Evolutionary conservation across 2,797 vertebrate species (phyloP), one percentile per base, ranked within the genome.

Genomic region (Anguilla megastoma): DNA sequence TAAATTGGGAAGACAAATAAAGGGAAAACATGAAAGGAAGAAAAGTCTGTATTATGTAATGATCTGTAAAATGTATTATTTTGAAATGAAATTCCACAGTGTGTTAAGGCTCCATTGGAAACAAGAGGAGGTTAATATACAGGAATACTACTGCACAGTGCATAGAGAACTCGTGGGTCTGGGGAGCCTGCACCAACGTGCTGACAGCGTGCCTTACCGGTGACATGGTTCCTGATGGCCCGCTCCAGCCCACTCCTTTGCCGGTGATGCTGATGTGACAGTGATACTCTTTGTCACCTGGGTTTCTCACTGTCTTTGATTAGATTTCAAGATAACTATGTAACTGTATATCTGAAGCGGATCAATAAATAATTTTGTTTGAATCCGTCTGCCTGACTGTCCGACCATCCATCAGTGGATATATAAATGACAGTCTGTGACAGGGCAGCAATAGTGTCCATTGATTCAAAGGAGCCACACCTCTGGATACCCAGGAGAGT

Each of bases 331-430:
- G 45, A 30, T 30, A 27, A 84, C 52, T 33, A 6, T n/a, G 7
- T 3, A 50, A n/a, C 41, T 79, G 71, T 85, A 80, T 66, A 87
- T 87, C 86, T 85, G 71, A 58, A 86, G 71, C 84, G 54, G 82
- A 89, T 89, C 89, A 56, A 87, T 86, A 87, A 24, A 69, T 74
- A 41, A 86, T 83, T 89, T 89, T 48, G 69, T 41, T 56, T 80
- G n/a, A 84, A 86, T 82, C 86, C 84, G 63, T 88, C 79, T 76
- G 36, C 54, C 86, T 83, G 33, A 58, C 84, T 82, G 60, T 36
- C 24, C 52, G 63, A 21, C 8, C 33, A 87, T 90, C 71, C 86
- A 82, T 87, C 87, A 85, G 10, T 56, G 21, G 27, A 33, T 41
- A 41, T 58, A 63, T 30, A 88, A 86, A 86, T 50, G 50, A 48